These are phyloP conservation scores for Chlorodrepanis virens DNA, from an alignment of 2,113 vertebrate genomes.

Conservation along the genomic window DNA sequence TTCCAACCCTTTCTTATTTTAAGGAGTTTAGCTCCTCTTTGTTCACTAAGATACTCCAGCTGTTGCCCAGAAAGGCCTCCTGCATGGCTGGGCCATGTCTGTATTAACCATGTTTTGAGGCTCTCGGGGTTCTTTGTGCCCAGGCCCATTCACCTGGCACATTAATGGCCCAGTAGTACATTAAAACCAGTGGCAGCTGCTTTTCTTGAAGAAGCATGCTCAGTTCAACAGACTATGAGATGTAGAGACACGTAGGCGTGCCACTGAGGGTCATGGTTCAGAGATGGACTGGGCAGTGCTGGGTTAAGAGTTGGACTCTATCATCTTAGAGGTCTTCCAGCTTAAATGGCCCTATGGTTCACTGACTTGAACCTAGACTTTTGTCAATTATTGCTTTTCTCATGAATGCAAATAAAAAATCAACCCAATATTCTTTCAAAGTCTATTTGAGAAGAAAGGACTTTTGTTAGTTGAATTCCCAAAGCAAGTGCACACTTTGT, in stretches of 20 bases:
- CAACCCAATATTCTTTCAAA: neutral
- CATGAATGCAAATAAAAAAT: neutral
- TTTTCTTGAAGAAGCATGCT: neutral
- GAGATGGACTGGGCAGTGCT: neutral
- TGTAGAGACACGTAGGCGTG: neutral
- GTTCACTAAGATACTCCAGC: neutral
- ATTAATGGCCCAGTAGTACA: neutral
- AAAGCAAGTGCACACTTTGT: rapidly evolving
- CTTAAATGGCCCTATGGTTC: neutral
- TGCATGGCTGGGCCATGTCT: neutral
- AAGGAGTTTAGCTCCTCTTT: neutral
- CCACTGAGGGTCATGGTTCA: neutral
- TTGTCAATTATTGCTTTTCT: neutral
- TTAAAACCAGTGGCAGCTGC: neutral
- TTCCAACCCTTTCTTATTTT: neutral
- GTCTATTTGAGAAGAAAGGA: neutral
- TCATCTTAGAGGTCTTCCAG: neutral
- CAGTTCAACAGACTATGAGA: neutral
- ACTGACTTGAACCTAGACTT: neutral
- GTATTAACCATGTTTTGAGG: neutral
- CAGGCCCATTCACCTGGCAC: neutral
- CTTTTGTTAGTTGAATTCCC: neutral
- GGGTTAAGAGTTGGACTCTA: neutral
- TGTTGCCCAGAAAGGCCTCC: neutral
- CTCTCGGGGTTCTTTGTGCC: neutral